Evolutionary conservation across 2,888 invertebrate genomes (phyloP), one percentile per base, ranked within the genome.

Genomic region (Lasioglossum villosulum): DNA sequence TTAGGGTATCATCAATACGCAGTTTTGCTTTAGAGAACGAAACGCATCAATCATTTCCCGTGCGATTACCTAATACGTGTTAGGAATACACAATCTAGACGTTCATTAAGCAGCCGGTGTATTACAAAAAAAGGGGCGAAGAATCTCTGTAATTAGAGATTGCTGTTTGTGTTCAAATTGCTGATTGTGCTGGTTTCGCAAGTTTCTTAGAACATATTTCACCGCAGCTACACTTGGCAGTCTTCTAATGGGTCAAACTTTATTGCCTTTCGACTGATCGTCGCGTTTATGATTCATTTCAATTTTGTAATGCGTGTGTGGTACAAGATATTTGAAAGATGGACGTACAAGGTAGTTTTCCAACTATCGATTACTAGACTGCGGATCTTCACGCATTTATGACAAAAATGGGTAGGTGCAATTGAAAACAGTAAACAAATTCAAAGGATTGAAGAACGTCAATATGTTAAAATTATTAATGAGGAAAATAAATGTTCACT

Each of bases 31-130:
- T 16, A 34, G 12, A 71, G 75, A 63, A 59, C 34, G 39, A 30
- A n/a, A 30, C n/a, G 63, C 82, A 83, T 83, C 78, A 79, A 83
- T 83, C 83, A 83, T 75, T 75, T 34, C 30, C 19, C 48, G 16
- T 12, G 63, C 63, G 59, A 59, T 79, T 83, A n/a, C 78, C n/a
- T 30, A 70, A 75, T 79, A 37, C 45, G 27, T 52, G 68, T 27
- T 37, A 63, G 19, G 73, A 42, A 30, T 37, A 59, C 81, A 77
- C 42, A 74, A 71, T 30, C 59, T 75, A 10, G 48, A 71, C 56
- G 70, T 30, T 42, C 63, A 78, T 81, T 75, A 70, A 30, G 52
- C 12, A 19, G 48, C 52, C 34, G n/a, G n/a, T 34, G 70, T 66
- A 78, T 82, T 72, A 52, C 10, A 30, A 27, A 27, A 78, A 78